phyloP scores from a whole-genome alignment of 2,888 invertebrate species.

The Hypolimnas misippus region DNA sequence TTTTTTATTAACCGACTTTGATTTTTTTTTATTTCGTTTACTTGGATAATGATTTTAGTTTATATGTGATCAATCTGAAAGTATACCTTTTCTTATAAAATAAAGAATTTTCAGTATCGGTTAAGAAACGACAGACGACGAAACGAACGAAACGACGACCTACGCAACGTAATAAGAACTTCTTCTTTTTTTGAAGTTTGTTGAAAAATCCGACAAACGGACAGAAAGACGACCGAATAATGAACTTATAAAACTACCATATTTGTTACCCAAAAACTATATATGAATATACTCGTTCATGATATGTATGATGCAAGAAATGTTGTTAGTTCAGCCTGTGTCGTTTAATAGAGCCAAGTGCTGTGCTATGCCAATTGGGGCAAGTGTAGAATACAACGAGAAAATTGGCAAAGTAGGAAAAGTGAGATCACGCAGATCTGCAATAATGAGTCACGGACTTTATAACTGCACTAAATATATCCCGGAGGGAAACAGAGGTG shows the following conservation, averaged over 20 bases:
- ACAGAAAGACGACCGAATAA: too few species aligned
- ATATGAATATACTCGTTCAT: neutral
- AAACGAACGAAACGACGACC: too few species aligned
- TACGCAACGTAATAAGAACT: too few species aligned
- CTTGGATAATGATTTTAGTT: too few species aligned
- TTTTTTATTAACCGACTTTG: too few species aligned
- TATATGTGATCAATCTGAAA: too few species aligned
- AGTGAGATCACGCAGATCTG: neutral
- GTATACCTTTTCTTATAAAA: too few species aligned
- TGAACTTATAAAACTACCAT: neutral
- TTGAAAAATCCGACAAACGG: too few species aligned
- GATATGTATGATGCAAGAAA: neutral
- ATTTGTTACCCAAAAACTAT: neutral
- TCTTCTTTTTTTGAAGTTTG: too few species aligned
- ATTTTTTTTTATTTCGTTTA: too few species aligned
- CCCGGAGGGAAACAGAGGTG: neutral
- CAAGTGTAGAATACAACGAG: conserved; percentile 7
- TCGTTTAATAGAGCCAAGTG: neutral
- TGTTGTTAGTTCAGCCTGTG: neutral
- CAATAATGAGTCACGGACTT: neutral
- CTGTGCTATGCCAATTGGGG: conserved; percentile 7
- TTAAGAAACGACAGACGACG: too few species aligned
- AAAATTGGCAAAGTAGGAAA: conserved; percentile 10
- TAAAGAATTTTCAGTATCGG: too few species aligned
- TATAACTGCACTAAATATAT: neutral